Base-by-base conservation (phyloP, 2,888 invertebrate genomes). In the Sphaeridia pumilis region DNA sequence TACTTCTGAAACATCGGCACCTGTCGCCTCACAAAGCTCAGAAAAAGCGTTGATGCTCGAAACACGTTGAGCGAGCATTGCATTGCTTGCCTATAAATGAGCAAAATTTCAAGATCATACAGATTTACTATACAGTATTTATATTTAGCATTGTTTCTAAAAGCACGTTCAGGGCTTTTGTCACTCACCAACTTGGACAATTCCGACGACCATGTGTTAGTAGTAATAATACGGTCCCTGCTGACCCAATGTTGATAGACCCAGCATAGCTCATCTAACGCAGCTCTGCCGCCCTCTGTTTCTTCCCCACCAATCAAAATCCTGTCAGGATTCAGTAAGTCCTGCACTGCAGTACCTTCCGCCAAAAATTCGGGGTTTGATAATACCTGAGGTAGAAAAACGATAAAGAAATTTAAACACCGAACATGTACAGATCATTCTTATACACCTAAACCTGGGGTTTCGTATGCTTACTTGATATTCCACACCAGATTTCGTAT, bases 151-250 rank as follows among this genome's bases (percentile, higher is more conserved):
- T n/a, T n/a, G n/a, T n/a, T n/a, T n/a, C n/a, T n/a, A n/a, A n/a
- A n/a, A n/a, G n/a, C n/a, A n/a, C n/a, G n/a, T n/a, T n/a, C n/a
- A n/a, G n/a, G n/a, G n/a, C n/a, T n/a, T n/a, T n/a, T n/a, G n/a
- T n/a, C n/a, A n/a, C n/a, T 68, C 69, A 85, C 86, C 70, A 98
- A 72, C 75, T 98, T 98, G 0, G 97, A 95, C 35, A 98, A 74
- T 70, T 98, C 98, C 0, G 97, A 95, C 50, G 95, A 95, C 98
- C 98, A 98, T 0, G 97, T 98, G 67, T 97, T 98, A 10, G 93
- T 98, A 1, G 92, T 95, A 41, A 99, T 76, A 65, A 99, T 94
- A 66, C 86, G 85, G 67, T 87, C 82, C 14, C 83, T 78, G 0
- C 93, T 87, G 65, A 99, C 89, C 98, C 98, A 98, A 69, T 89